phyloP scores from a whole-genome alignment of 2,888 invertebrate genomes.

The Polyploca ridens region DNA sequence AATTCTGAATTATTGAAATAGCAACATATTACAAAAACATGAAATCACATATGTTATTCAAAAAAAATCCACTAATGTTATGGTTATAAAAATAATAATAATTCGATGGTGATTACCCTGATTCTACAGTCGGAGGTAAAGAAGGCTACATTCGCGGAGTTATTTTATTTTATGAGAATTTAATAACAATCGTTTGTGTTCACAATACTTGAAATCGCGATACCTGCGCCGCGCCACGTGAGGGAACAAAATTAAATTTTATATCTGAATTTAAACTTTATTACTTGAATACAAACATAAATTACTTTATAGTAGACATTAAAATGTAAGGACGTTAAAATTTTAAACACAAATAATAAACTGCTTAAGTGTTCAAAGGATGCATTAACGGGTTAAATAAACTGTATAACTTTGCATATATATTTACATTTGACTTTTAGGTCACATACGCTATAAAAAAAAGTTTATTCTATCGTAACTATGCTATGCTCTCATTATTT shows the following conservation, averaged over 20 bases:
- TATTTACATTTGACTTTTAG: conserved; percentile 10
- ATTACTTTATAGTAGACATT: conserved; percentile 8
- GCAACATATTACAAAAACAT: no score
- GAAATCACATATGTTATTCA: no score
- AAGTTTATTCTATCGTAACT: background rate
- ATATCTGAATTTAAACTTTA: conserved; percentile 12
- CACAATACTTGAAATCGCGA: conserved; percentile 18
- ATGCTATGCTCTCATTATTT: no score
- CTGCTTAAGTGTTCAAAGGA: conserved; percentile 2
- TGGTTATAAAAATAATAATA: background rate
- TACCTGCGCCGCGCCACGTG: conserved; percentile 11
- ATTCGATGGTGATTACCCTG: conserved; percentile 5
- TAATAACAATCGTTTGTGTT: conserved; percentile 38
- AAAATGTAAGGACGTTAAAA: conserved; percentile 8
- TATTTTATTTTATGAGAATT: conserved; percentile 45
- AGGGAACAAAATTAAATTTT: conserved; percentile 17
- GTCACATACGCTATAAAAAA: background rate
- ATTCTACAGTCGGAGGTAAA: conserved; percentile 13
- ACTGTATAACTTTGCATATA: background rate
- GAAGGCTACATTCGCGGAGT: conserved; percentile 30
- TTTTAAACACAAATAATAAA: conserved; percentile 9
- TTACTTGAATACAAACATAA: conserved; percentile 12
- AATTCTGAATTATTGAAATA: no score
- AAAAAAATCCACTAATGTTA: background rate
- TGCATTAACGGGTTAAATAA: conserved; percentile 11